Base-by-base conservation (phyloP, 1,140 invertebrate genomes). In the Yoshiicerus persimilis region DNA sequence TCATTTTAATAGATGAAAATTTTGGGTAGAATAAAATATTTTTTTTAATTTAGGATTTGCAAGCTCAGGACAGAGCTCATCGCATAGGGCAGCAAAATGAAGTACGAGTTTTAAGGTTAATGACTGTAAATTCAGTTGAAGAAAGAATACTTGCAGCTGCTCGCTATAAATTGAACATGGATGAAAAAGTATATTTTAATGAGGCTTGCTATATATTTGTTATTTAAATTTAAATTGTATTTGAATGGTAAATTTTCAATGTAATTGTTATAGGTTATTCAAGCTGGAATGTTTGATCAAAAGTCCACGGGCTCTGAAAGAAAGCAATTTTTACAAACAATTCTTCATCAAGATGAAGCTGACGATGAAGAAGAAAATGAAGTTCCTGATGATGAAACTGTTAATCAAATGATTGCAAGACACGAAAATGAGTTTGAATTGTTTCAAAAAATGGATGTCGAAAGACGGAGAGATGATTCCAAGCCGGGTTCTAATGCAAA, bases 201-300 rank as follows among this genome's bases (percentile, higher is more conserved):
- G n/a, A n/a, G n/a, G n/a, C n/a, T n/a, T n/a, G n/a, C n/a, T n/a
- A n/a, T n/a, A n/a, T n/a, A n/a, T n/a, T n/a, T n/a, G n/a, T n/a
- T n/a, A n/a, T n/a, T n/a, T n/a, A n/a, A n/a, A n/a, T n/a, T n/a
- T n/a, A n/a, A n/a, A n/a, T n/a, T n/a, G n/a, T n/a, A n/a, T n/a
- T n/a, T n/a, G n/a, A n/a, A n/a, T n/a, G n/a, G n/a, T n/a, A n/a
- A n/a, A n/a, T n/a, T n/a, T n/a, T n/a, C n/a, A n/a, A n/a, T n/a
- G n/a, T 70, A 70, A 70, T 30, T 10, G 30, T 11, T n/a, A 34
- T 86, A 91, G 94, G 90, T 96, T 80, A 96, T 96, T 91, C 95
- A 96, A 91, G 95, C 95, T 88, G 95, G 95, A 89, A 96, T 95
- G 94, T 96, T 96, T 92, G 95, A 96, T 92, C 94, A 96, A 91